Evolutionary conservation across 2,888 invertebrate species (phyloP).

Genomic region (Chorisops tibialis): DNA sequence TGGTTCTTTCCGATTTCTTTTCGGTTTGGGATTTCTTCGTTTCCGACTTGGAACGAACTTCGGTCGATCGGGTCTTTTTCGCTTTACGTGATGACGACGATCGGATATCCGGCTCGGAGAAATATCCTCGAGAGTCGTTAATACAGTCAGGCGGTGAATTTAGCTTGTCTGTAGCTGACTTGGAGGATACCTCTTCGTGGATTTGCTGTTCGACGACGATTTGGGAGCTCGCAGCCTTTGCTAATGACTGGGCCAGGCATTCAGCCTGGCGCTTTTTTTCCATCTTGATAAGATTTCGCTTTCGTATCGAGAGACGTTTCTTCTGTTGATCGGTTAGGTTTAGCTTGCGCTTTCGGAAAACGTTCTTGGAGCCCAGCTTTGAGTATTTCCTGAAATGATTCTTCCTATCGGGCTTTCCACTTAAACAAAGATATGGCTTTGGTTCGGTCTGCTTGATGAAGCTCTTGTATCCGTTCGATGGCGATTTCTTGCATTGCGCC

Average conservation of each 20-base stretch:
- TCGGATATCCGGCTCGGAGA: slow-evolving; percentile 50
- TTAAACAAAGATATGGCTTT: slow-evolving; percentile 48
- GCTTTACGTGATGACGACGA: slow-evolving; percentile 28
- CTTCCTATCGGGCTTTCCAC: slow-evolving; percentile 43
- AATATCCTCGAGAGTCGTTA: slow-evolving; percentile 46
- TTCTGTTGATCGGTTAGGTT: slow-evolving; percentile 47
- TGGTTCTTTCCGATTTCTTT: background rate
- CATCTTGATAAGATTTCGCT: slow-evolving; percentile 40
- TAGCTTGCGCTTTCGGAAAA: slow-evolving; percentile 43
- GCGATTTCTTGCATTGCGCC: slow-evolving; percentile 45
- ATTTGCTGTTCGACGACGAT: no score
- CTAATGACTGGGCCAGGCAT: background rate
- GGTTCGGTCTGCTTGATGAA: slow-evolving; percentile 51
- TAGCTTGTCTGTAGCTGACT: background rate
- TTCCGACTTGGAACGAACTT: slow-evolving; percentile 53
- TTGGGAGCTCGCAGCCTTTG: background rate
- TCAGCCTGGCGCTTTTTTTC: slow-evolving; percentile 38
- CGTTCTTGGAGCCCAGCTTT: slow-evolving; percentile 35
- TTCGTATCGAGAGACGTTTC: slow-evolving; percentile 40
- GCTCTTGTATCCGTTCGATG: slow-evolving; percentile 49
- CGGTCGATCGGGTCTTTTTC: slow-evolving; percentile 33
- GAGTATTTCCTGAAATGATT: slow-evolving; percentile 45
- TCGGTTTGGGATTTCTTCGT: slow-evolving; percentile 49
- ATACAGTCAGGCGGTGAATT: slow-evolving; percentile 41
- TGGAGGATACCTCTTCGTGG: background rate